Evolutionary conservation across 2,113 vertebrate species (phyloP).

Genomic region (Gopherus evgoodei): DNA sequence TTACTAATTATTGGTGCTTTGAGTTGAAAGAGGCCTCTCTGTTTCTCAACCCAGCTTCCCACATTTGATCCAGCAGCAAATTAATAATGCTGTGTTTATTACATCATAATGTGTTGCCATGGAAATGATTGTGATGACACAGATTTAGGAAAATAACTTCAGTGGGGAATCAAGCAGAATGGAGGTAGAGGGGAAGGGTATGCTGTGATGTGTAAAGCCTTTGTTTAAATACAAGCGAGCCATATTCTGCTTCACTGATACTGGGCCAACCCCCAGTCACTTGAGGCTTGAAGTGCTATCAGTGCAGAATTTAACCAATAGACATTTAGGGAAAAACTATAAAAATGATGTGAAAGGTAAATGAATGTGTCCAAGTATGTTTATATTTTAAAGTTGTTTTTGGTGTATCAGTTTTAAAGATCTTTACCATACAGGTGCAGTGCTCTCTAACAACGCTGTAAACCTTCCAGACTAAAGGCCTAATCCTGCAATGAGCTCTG

Average conservation of each 20-base stretch:
- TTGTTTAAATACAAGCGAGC: not conserved
- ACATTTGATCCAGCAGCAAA: not conserved
- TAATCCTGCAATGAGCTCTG: not conserved
- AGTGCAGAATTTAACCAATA: not conserved
- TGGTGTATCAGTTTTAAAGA: not conserved
- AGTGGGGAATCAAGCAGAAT: slow-evolving; percentile 11
- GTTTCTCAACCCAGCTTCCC: not conserved
- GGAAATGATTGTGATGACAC: not conserved
- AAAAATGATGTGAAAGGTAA: not conserved
- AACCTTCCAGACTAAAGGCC: not conserved
- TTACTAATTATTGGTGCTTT: slow-evolving; percentile 17
- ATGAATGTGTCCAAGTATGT: not conserved
- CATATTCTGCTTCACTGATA: not conserved
- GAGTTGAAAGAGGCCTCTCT: not conserved
- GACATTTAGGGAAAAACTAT: not conserved
- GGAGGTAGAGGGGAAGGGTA: not conserved
- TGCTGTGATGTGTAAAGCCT: not conserved
- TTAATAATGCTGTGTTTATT: slow-evolving; percentile 26
- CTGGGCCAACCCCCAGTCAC: not conserved
- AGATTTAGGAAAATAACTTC: slow-evolving; percentile 43
- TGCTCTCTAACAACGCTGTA: not conserved
- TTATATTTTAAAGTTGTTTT: not conserved
- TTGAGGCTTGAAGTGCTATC: not conserved
- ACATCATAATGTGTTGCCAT: not conserved
- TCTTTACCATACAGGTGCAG: not conserved